Evolutionary conservation across 2,113 vertebrate genomes (phyloP).

Genomic region (Mohoua ochrocephala): DNA sequence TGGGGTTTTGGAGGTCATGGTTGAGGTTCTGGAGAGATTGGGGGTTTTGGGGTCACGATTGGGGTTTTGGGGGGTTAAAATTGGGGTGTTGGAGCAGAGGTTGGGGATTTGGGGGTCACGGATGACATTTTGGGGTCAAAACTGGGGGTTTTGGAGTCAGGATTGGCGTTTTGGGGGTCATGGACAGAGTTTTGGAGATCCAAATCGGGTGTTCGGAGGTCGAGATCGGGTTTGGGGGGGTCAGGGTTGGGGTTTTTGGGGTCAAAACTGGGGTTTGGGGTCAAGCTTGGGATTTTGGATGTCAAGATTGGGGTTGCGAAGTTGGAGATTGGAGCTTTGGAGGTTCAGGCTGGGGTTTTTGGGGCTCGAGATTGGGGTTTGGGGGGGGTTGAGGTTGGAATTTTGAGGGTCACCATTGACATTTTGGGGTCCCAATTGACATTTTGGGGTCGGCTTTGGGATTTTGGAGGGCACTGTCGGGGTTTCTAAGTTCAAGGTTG

Average conservation of each 20-base stretch:
- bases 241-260: neutral
- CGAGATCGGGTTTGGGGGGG: too few relatives aligned
- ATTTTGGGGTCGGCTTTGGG: too few relatives aligned
- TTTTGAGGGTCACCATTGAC: neutral
- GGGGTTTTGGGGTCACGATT: accelerated
- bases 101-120: accelerated
- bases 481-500: neutral
- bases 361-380: neutral
- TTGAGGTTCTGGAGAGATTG: too few relatives aligned
- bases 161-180: too few relatives aligned
- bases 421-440: neutral
- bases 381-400: too few relatives aligned
- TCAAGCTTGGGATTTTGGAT: neutral
- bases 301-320: neutral
- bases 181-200: too few relatives aligned
- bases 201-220: too few relatives aligned
- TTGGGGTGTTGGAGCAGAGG: accelerated
- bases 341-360: neutral
- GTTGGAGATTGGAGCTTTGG: too few relatives aligned
- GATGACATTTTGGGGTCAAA: neutral
- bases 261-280: neutral
- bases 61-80: accelerated
- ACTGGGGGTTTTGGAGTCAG: too few relatives aligned
- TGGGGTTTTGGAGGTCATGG: too few relatives aligned
- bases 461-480: neutral